Conservation (phyloP, 2,888 invertebrate genomes). For the Cataglyphis albicans region DNA sequence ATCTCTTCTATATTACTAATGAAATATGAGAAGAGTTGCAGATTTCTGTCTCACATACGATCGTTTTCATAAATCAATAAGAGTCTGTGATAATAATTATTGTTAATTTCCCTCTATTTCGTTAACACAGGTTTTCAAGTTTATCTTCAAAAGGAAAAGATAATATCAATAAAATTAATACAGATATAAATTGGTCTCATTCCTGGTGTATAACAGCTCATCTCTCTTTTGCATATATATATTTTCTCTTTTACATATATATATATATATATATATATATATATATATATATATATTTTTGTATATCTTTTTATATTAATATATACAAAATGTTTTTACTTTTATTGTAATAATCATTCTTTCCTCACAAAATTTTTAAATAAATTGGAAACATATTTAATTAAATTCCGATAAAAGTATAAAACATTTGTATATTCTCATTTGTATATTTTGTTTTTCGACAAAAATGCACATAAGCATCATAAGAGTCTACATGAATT, state of each 20-base stretch:
- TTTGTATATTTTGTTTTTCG: conserved; percentile 2
- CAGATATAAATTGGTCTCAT: background rate
- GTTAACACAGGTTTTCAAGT: conserved; percentile 3
- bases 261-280: too few relatives aligned
- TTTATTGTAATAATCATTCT: background rate
- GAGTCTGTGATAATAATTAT: background rate
- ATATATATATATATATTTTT: background rate
- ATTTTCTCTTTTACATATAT: too few relatives aligned
- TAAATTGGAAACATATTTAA: background rate
- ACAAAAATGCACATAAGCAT: conserved; percentile 46
- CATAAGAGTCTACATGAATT: background rate
- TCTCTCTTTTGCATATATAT: conserved; percentile 3
- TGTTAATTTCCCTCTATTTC: background rate
- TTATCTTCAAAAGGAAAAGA: background rate
- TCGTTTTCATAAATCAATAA: conserved; percentile 3
- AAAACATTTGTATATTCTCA: background rate
- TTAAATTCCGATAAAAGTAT: background rate
- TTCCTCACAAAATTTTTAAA: background rate
- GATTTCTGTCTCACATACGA: background rate
- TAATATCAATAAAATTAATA: conserved; percentile 27
- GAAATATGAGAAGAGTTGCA: background rate
- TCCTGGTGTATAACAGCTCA: background rate
- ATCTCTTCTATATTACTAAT: conserved; percentile 25
- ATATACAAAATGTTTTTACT: background rate
- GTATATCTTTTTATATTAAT: background rate